These are phyloP conservation scores for Paratilapia polleni DNA, from an alignment of 2,113 vertebrate species.

Conservation along the genomic window DNA sequence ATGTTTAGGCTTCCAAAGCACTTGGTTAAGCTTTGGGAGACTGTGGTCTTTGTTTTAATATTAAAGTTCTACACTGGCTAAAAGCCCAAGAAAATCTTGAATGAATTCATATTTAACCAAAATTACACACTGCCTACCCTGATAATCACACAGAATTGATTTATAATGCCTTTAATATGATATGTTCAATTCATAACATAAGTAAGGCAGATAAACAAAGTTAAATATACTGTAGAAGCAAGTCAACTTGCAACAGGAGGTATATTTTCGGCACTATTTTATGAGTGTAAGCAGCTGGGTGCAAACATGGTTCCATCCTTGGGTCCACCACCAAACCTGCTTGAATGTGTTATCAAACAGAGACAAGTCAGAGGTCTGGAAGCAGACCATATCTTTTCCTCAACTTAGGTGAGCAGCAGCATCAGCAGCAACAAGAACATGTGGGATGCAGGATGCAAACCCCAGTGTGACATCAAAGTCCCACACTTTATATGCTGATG, in stretches of 20 bases:
- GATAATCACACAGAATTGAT: neutral
- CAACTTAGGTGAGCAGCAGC: neutral
- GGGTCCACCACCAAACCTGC: neutral
- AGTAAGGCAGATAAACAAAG: neutral
- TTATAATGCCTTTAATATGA: neutral
- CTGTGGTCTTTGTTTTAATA: neutral
- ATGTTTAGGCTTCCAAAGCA: neutral
- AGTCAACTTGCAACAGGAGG: neutral
- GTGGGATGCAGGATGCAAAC: neutral
- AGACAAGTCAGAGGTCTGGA: neutral
- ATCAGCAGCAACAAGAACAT: neutral
- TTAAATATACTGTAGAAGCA: neutral
- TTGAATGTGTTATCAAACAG: neutral
- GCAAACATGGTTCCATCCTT: too few relatives aligned
- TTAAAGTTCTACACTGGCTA: neutral
- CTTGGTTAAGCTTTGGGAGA: neutral
- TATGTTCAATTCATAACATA: neutral
- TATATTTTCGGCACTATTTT: neutral
- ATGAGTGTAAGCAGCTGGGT: neutral
- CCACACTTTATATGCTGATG: neutral
- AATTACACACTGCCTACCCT: neutral
- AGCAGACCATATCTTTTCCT: neutral
- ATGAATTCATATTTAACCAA: neutral
- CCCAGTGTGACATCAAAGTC: neutral
- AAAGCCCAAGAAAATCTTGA: neutral